Evolutionary conservation across 2,113 vertebrate species (phyloP).

Genomic region (Ariopsis seemanni): DNA sequence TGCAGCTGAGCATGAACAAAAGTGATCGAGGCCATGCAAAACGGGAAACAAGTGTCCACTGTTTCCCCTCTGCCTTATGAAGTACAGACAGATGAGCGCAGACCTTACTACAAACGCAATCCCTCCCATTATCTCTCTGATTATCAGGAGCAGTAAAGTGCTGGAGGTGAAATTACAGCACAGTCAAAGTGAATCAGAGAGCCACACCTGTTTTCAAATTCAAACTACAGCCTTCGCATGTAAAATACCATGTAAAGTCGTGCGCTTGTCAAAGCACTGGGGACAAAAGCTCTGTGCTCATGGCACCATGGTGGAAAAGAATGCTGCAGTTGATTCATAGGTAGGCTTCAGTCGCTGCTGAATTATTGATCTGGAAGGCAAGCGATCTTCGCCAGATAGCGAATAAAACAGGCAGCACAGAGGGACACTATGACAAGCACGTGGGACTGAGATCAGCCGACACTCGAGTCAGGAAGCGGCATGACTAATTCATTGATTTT

Average conservation of each 20-base stretch:
- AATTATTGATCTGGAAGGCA: constrained; percentile 50
- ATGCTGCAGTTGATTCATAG: neutral
- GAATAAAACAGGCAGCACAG: neutral
- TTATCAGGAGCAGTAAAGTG: constrained; percentile 31
- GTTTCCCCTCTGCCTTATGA: constrained; percentile 34
- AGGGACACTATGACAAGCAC: constrained; percentile 26
- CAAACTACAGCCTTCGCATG: neutral
- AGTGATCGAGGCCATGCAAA: constrained; percentile 9
- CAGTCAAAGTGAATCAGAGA: neutral
- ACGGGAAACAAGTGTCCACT: constrained; percentile 52
- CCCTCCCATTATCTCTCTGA: neutral
- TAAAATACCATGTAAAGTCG: neutral
- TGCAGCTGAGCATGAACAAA: constrained; percentile 43
- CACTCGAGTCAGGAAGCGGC: constrained; percentile 7
- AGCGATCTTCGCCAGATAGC: constrained; percentile 24
- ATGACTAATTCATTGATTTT: constrained; percentile 61
- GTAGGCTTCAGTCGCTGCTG: constrained; percentile 24
- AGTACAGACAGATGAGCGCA: neutral
- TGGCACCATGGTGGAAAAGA: neutral
- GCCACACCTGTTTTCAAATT: constrained; percentile 21
- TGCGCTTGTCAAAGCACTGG: neutral
- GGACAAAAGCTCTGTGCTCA: neutral
- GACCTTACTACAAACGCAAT: constrained; percentile 32
- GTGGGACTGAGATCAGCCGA: constrained; percentile 50
- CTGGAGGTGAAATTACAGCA: constrained; percentile 34